A percentile compares a stretch with the other conserved stretches of the same genome.
Conservation (phyloP, 2,888 invertebrate species). For the Hirtodrosophila histrioides region DNA sequence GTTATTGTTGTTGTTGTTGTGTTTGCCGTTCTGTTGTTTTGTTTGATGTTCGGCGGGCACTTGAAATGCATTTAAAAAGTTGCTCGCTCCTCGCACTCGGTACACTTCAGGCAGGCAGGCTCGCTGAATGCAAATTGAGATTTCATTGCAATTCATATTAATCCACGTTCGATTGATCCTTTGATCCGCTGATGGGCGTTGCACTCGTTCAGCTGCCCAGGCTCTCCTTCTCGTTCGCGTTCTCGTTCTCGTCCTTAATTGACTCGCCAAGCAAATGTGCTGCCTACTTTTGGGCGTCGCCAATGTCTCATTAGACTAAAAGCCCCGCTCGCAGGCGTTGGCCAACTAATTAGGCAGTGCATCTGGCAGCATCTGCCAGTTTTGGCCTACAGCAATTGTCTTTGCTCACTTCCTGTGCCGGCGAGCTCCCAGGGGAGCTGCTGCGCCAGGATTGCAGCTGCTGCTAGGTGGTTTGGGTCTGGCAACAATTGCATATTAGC, state of each 20-base stretch:
- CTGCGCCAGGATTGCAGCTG: conserved; percentile 11
- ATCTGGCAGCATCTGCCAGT: conserved; percentile 44
- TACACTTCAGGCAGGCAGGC: conserved; percentile 23
- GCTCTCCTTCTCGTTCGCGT: neutral
- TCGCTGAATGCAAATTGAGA: conserved; percentile 42
- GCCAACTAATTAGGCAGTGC: conserved; percentile 61
- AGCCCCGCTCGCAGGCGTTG: conserved; percentile 38
- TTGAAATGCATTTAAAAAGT: conserved; percentile 71
- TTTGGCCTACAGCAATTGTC: conserved; percentile 41
- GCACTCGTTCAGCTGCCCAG: neutral
- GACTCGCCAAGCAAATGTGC: neutral
- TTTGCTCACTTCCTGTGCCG: conserved; percentile 58
- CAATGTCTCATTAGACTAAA: conserved; percentile 70
- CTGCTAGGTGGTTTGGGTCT: neutral
- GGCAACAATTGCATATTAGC: conserved; percentile 14
- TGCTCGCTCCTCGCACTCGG: conserved; percentile 26
- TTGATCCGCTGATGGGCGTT: conserved; percentile 39
- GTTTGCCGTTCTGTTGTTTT: conserved; percentile 32
- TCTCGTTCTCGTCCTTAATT: neutral
- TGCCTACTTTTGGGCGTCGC: conserved; percentile 7
- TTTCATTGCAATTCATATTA: conserved; percentile 23
- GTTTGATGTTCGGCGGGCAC: conserved; percentile 74
- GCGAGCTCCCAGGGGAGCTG: conserved; percentile 48
- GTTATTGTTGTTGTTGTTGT: conserved; percentile 1
- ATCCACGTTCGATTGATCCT: conserved; percentile 53